These are phyloP conservation scores for Talpa occidentalis DNA, from an alignment of 2,113 vertebrate genomes.

Conservation along the genomic window DNA sequence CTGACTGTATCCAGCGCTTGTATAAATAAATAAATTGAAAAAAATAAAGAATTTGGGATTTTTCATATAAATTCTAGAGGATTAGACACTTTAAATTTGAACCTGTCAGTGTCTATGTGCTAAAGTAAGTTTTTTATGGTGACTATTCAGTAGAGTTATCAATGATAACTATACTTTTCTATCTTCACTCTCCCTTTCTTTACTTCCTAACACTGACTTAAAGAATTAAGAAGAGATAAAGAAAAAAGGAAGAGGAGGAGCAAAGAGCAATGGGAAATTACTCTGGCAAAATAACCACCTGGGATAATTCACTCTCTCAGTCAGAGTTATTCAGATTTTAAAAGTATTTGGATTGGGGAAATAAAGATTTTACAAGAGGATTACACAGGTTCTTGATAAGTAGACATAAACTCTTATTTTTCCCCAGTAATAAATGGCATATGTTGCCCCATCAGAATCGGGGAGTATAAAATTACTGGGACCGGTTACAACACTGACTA, in stretches of 20 bases:
- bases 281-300: neutral
- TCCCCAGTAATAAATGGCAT: neutral
- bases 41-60: neutral
- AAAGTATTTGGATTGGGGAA: neutral
- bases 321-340: neutral
- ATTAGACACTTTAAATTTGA: neutral
- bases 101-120: neutral
- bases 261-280: constrained; percentile 4
- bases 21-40: too few species aligned
- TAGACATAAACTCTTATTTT: neutral
- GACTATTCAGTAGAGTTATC: neutral
- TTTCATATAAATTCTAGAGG: constrained; percentile 19
- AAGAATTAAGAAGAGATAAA: neutral
- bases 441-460: constrained; percentile 14
- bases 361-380: constrained; percentile 40
- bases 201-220: constrained; percentile 5
- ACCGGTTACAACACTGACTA: constrained; percentile 46
- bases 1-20: too few species aligned
- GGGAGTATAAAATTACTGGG: constrained; percentile 51
- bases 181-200: neutral
- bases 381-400: neutral
- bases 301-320: neutral
- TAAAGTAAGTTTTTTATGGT: neutral
- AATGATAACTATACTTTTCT: neutral
- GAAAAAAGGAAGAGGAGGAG: neutral